Evolutionary conservation across 2,113 vertebrate genomes (phyloP), one percentile per base, ranked within the genome.

Genomic region (Lethenteron reissneri): DNA sequence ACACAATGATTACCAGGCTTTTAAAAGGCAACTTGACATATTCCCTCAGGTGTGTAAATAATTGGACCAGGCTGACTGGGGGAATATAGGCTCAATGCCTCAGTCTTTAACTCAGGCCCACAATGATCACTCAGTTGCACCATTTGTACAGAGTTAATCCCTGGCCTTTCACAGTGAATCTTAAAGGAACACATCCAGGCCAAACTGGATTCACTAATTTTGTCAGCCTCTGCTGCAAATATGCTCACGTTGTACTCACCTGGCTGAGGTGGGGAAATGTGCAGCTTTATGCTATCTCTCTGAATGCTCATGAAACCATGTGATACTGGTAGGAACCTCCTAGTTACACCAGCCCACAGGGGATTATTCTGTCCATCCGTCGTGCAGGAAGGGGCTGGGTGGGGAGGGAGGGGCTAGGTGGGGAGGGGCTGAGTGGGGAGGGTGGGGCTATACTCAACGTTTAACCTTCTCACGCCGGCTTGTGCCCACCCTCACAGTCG

Each of bases 181-280:
- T 81, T 81, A 71, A 85, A 83, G 76, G 85, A 83, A 74, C 84
- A 88, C 57, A 86, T 79, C 84, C 85, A 88, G 14, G 69, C 72
- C 72, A 80, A 82, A 2, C 78, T 72, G 0, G 78, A 74, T 57
- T 73, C 71, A 56, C 80, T 74, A 41, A 6, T 41, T 41, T 41
- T 41, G 1, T 72, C 58, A 1, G 80, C 76, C 0, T 76, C 77
- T 10, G 81, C 78, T 0, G 84, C 84, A 0, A 86, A 88, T 74
- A 87, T 77, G 78, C 83, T 84, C 13, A 88, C 77, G 19, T 86
- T 80, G 0, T 85, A 88, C 3, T 76, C 73, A 9, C 84, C 84
- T 7, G 74, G 11, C 0, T 77, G 7, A 1, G 83, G 82, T 0
- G 84, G 84, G 56, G 80, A 78, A 15, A 87, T 77, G 72, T 79